These are phyloP conservation scores for Boleophthalmus pectinirostris DNA, from an alignment of 2,113 vertebrate species.

Conservation along the genomic window DNA sequence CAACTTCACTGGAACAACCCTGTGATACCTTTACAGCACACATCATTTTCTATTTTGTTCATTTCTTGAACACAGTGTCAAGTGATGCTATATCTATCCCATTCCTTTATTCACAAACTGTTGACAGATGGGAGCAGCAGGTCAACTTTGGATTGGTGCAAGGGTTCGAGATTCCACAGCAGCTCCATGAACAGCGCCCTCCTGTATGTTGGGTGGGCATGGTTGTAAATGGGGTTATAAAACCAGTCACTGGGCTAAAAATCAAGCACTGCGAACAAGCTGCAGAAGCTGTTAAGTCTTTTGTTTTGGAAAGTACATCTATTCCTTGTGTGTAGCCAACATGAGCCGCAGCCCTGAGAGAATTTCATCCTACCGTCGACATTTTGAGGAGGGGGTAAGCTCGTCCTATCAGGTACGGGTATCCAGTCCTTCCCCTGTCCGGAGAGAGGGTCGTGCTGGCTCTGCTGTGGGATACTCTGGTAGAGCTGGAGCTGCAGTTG, in stretches of 20 bases:
- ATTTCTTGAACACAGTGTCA: constrained; percentile 4
- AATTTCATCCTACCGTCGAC: constrained; percentile 78
- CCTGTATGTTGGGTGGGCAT: constrained; percentile 18
- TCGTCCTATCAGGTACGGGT: constrained; percentile 73
- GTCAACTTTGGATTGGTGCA: constrained; percentile 53
- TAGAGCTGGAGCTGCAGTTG: constrained; percentile 37
- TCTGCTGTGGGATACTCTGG: constrained; percentile 61
- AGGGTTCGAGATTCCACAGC: constrained; percentile 75
- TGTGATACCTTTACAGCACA: not conserved
- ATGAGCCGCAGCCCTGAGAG: constrained; percentile 78
- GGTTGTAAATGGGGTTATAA: constrained; percentile 45
- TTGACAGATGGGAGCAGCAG: constrained; percentile 69
- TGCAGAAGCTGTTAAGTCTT: constrained; percentile 10
- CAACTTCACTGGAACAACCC: not conserved
- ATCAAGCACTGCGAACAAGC: constrained; percentile 14
- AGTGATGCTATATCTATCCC: constrained; percentile 22
- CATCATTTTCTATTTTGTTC: constrained; percentile 1
- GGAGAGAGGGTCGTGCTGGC: constrained; percentile 55
- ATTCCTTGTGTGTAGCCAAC: constrained; percentile 13
- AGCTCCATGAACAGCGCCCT: constrained; percentile 52
- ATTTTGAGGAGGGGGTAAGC: constrained; percentile 74
- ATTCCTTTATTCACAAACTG: constrained; percentile 57
- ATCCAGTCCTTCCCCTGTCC: constrained; percentile 74
- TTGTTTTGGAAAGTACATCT: constrained; percentile 3
- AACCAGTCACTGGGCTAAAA: constrained; percentile 23